phyloP scores from a whole-genome alignment of 2,113 vertebrate genomes.

The Salvator merianae region DNA sequence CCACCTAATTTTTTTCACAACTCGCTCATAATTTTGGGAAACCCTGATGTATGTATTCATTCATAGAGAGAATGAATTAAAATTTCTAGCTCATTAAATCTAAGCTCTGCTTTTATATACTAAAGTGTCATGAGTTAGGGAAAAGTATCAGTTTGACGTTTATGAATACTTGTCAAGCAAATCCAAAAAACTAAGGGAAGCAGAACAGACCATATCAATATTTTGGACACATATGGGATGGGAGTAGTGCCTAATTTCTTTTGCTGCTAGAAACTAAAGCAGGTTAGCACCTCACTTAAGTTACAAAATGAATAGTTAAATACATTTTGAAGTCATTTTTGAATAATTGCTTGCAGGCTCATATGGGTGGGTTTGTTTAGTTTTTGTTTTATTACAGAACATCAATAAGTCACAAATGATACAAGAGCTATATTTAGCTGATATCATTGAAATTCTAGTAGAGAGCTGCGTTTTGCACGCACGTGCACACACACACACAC shows the following conservation, averaged over 20 bases:
- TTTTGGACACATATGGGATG: slow-evolving; percentile 36
- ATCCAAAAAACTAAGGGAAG: slow-evolving; percentile 24
- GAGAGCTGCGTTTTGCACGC: not conserved
- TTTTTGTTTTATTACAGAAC: slow-evolving; percentile 49
- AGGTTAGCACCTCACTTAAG: slow-evolving; percentile 40
- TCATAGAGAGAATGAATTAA: not conserved
- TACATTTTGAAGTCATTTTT: slow-evolving; percentile 61
- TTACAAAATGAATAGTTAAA: not conserved
- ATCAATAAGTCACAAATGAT: slow-evolving; percentile 63
- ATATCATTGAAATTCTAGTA: slow-evolving; percentile 23
- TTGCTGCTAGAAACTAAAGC: slow-evolving; percentile 54
- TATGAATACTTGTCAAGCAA: slow-evolving; percentile 3
- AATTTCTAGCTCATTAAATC: slow-evolving; percentile 29
- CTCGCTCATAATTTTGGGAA: too few species aligned
- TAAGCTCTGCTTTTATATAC: slow-evolving; percentile 17
- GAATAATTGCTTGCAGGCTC: slow-evolving; percentile 48
- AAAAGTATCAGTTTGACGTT: not conserved
- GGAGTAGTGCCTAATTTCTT: slow-evolving; percentile 38
- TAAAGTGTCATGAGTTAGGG: not conserved
- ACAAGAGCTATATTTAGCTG: slow-evolving; percentile 62
- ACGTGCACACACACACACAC: not conserved
- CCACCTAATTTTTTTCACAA: not conserved
- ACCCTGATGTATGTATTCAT: slow-evolving; percentile 4
- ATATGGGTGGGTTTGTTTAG: slow-evolving; percentile 22
- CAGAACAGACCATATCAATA: slow-evolving; percentile 9